Conservation (phyloP, 2,113 vertebrate genomes). For the Spilogale gracilis region DNA sequence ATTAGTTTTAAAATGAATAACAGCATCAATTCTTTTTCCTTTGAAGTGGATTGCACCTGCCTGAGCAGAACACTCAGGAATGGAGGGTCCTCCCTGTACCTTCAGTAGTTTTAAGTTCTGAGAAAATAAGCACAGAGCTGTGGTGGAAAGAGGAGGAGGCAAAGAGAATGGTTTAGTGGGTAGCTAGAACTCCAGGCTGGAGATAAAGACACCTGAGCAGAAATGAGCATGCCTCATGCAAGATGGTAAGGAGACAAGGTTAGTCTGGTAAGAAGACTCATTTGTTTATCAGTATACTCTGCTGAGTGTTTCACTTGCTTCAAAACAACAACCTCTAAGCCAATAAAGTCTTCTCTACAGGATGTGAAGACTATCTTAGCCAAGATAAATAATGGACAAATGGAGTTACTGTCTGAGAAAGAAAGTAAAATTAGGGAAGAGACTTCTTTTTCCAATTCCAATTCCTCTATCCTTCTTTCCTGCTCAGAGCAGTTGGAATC, state of each 20-base stretch:
- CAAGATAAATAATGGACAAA: background rate
- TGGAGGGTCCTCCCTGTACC: background rate
- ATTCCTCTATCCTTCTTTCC: background rate
- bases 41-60: conserved; percentile 14
- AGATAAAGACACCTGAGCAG: background rate
- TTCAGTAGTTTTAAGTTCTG: background rate
- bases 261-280: background rate
- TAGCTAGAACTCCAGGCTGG: background rate
- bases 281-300: background rate
- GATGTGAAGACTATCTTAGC: background rate
- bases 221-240: background rate
- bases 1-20: conserved; percentile 41
- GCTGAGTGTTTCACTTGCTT: conserved; percentile 21
- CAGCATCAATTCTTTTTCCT: background rate
- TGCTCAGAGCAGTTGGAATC: background rate
- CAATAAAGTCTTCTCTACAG: background rate
- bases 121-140: background rate
- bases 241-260: background rate
- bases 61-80: background rate
- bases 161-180: background rate
- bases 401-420: background rate
- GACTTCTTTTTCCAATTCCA: background rate
- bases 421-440: background rate
- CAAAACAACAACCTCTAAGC: background rate
- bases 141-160: background rate